These are phyloP conservation scores for Cancer borealis DNA, from an alignment of 2,888 invertebrate genomes.

Conservation along the genomic window DNA sequence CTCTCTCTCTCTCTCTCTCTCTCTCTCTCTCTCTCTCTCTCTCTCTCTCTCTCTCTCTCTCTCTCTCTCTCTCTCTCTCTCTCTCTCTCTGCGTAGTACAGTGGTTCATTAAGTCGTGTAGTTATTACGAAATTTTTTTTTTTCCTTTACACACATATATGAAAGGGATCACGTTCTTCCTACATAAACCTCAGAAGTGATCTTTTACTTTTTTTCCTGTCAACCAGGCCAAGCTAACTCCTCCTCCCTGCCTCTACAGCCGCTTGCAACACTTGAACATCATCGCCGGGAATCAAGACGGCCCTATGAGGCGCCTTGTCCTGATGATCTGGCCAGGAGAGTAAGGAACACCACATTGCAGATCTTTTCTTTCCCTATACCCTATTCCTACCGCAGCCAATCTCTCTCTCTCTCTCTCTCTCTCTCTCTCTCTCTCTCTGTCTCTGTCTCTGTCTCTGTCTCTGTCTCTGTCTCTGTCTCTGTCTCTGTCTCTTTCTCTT, in stretches of 20 bases:
- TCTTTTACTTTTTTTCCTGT: background rate
- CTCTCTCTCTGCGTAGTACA: background rate
- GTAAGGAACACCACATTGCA: no score
- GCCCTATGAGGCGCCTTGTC: no score
- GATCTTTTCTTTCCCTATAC: background rate
- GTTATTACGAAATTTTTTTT: slow-evolving; percentile 22
- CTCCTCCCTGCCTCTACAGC: no score
- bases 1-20: no score
- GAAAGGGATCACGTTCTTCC: background rate
- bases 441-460: slow-evolving; percentile 15
- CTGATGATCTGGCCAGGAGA: no score
- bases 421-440: slow-evolving; percentile 41
- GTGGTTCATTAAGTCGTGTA: background rate
- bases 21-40: slow-evolving; percentile 57
- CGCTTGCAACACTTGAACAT: no score
- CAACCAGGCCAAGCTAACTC: background rate
- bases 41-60: slow-evolving; percentile 53
- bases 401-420: slow-evolving; percentile 41
- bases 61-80: slow-evolving; percentile 52
- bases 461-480: background rate
- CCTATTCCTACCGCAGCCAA: background rate
- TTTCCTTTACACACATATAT: background rate
- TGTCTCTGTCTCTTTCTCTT: background rate
- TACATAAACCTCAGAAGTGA: background rate
- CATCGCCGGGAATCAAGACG: no score